Conservation (phyloP, 1,140 invertebrate species). For the Agraylea sexmaculata region DNA sequence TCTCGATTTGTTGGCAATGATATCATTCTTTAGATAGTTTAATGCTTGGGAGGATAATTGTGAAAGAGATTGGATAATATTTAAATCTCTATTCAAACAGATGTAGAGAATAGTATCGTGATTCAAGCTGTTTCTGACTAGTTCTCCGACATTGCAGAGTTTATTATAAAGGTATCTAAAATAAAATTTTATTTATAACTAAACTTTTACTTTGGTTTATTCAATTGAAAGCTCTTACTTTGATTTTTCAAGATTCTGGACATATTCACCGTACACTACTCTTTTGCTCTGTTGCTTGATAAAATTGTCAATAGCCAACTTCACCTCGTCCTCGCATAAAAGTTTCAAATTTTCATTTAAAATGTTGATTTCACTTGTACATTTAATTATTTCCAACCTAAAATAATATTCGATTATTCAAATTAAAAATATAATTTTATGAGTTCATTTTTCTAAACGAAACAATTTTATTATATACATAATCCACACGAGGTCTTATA, state of each 20-base stretch:
- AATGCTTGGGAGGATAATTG: neutral
- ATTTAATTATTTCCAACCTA: slow-evolving; percentile 1
- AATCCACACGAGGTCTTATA: neutral
- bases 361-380: neutral
- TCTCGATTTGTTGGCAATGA: slow-evolving; percentile 2
- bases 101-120: slow-evolving; percentile 1
- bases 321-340: slow-evolving; percentile 2
- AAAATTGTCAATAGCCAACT: neutral
- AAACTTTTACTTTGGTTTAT: neutral
- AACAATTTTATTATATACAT: neutral
- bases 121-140: too few species aligned
- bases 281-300: slow-evolving; percentile 1
- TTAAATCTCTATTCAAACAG: slow-evolving; percentile 2
- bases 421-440: slow-evolving; percentile 2
- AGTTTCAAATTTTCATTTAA: neutral
- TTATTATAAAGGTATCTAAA: neutral
- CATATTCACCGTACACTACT: slow-evolving; percentile 1
- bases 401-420: slow-evolving; percentile 5
- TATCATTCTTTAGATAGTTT: slow-evolving; percentile 4
- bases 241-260: too few species aligned
- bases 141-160: too few species aligned
- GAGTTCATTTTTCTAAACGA: slow-evolving; percentile 5
- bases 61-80: neutral
- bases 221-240: slow-evolving; percentile 4
- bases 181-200: neutral